phyloP scores from a whole-genome alignment of 1,140 invertebrate species.

The Orius laevigatus region DNA sequence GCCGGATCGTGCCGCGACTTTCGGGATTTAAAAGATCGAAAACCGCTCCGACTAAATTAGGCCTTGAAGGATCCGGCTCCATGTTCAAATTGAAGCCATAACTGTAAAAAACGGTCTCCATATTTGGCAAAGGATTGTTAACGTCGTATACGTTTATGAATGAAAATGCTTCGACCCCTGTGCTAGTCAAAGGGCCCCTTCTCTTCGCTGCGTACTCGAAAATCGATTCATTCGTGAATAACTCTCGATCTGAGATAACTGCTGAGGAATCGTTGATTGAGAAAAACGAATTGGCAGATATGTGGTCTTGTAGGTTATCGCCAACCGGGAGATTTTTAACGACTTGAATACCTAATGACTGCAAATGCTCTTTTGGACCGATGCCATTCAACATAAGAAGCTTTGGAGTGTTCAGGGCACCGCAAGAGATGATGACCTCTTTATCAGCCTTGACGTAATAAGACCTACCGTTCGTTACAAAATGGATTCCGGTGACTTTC shows the following conservation, averaged over 20 bases:
- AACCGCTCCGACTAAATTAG: too few relatives aligned
- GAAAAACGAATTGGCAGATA: conserved; percentile 19
- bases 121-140: too few relatives aligned
- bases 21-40: not conserved
- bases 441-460: conserved; percentile 45
- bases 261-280: conserved; percentile 25
- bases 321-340: conserved; percentile 45
- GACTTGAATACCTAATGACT: conserved; percentile 30
- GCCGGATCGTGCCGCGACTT: not conserved
- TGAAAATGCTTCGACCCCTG: conserved; percentile 18
- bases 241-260: conserved; percentile 23
- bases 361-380: conserved; percentile 30
- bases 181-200: conserved; percentile 28
- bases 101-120: too few relatives aligned
- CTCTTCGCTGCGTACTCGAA: conserved; percentile 25
- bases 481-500: too few relatives aligned
- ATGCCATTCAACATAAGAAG: conserved; percentile 29
- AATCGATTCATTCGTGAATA: conserved; percentile 23
- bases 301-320: conserved; percentile 33
- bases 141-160: not conserved
- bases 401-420: conserved; percentile 21
- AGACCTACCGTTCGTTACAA: too few relatives aligned
- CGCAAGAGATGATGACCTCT: conserved; percentile 43
- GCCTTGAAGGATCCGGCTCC: too few relatives aligned
- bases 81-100: too few relatives aligned